Percentiles rank a stretch among this genome's conserved stretches.
These are phyloP conservation scores for Caranx ignobilis DNA, from an alignment of 2,113 vertebrate species.

Conservation along the genomic window DNA sequence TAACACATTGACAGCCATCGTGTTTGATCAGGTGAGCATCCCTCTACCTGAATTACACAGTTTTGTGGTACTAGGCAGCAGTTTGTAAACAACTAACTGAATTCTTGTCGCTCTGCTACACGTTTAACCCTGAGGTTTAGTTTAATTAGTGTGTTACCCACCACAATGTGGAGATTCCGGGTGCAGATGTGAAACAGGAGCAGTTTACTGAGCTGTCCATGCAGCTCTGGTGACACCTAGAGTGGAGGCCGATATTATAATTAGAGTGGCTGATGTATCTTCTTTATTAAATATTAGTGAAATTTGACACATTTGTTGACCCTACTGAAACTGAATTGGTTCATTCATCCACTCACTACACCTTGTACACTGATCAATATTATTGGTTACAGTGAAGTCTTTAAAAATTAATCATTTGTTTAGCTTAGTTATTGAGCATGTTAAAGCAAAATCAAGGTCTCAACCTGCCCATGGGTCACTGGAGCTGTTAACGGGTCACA, in stretches of 20 bases:
- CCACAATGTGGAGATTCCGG: not conserved
- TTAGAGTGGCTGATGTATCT: not conserved
- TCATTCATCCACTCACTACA: not conserved
- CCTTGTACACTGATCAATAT: not conserved
- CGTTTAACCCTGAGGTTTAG: not conserved
- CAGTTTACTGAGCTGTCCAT: not conserved
- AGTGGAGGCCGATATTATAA: not conserved
- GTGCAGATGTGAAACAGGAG: not conserved
- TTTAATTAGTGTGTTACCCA: not conserved
- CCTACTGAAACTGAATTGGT: no score
- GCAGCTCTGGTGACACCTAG: not conserved
- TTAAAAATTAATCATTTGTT: no score
- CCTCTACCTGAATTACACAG: no score
- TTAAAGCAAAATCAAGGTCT: no score
- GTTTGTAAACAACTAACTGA: not conserved
- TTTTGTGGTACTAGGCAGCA: not conserved
- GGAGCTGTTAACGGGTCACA: not conserved
- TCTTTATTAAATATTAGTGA: not conserved
- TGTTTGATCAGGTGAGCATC: no score
- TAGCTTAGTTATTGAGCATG: no score
- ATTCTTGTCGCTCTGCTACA: not conserved
- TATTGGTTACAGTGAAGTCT: no score
- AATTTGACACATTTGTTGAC: not conserved
- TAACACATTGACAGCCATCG: not conserved
- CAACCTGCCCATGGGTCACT: no score